These are phyloP conservation scores for Charaxes varanes DNA, from an alignment of 1,140 invertebrate species.

Conservation along the genomic window DNA sequence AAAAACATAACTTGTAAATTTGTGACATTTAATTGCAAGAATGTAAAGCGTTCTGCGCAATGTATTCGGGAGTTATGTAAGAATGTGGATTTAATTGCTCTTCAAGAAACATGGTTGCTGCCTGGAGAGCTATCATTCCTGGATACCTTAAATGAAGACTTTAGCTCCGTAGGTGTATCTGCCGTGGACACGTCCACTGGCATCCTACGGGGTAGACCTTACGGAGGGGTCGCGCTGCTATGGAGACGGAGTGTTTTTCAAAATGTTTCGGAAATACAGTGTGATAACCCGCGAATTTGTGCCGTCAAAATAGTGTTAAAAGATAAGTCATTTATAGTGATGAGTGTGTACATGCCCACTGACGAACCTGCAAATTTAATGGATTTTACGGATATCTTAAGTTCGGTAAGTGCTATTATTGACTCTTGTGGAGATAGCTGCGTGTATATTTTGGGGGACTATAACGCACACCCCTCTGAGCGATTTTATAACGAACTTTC, in stretches of 20 bases:
- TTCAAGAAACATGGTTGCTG: conserved; percentile 15
- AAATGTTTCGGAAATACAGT: conserved; percentile 20
- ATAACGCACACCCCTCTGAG: conserved; percentile 18
- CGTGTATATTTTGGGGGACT: conserved; percentile 21
- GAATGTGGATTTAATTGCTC: conserved; percentile 13
- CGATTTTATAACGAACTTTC: conserved; percentile 18
- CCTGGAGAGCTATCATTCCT: conserved; percentile 14
- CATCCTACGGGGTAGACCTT: conserved; percentile 15
- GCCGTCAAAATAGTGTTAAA: conserved; percentile 18
- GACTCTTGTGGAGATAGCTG: conserved; percentile 7
- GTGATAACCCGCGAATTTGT: conserved; percentile 15
- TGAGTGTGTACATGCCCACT: conserved; percentile 29
- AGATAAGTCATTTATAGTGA: conserved; percentile 17
- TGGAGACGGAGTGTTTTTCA: conserved; percentile 18
- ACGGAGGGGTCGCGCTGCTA: conserved; percentile 21
- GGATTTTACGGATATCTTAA: conserved; percentile 23
- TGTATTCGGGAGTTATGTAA: conserved; percentile 17
- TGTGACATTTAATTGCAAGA: conserved; percentile 21
- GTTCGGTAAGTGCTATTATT: conserved; percentile 22
- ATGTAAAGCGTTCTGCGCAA: conserved; percentile 17
- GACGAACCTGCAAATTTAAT: conserved; percentile 9
- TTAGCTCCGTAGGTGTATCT: conserved; percentile 9
- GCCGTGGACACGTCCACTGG: conserved; percentile 17
- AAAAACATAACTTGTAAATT: conserved; percentile 7
- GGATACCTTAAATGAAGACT: conserved; percentile 8